Conservation (phyloP, 2,797 vertebrate species). For the Pipistrellus nathusii region DNA sequence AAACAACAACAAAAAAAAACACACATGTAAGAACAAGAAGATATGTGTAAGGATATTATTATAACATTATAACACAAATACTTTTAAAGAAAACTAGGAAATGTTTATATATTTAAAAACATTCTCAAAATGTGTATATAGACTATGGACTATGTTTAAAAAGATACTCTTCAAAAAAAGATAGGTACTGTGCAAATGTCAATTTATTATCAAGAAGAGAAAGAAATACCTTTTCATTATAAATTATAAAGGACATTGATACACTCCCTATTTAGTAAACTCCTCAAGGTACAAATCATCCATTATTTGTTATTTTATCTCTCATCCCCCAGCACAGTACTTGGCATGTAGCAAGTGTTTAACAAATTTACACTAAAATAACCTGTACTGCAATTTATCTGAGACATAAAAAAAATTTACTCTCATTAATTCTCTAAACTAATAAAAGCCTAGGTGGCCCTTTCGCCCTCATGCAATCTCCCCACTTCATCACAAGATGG, state of each 20-base stretch:
- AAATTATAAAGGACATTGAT: slow-evolving; percentile 16
- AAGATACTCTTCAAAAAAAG: not conserved
- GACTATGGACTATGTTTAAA: not conserved
- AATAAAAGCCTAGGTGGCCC: too few relatives aligned
- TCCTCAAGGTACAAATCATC: not conserved
- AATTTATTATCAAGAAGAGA: not conserved
- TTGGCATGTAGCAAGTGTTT: not conserved
- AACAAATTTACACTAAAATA: not conserved
- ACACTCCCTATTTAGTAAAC: not conserved
- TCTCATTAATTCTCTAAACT: not conserved
- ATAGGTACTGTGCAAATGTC: not conserved
- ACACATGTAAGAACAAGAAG: not conserved
- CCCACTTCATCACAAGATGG: too few relatives aligned
- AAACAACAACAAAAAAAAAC: not conserved
- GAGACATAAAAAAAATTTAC: not conserved
- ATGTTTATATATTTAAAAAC: not conserved
- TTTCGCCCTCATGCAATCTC: too few relatives aligned
- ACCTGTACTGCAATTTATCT: not conserved
- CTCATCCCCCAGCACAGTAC: too few relatives aligned
- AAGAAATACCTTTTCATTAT: slow-evolving; percentile 9
- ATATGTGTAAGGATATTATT: not conserved
- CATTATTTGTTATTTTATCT: not conserved
- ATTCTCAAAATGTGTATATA: not conserved
- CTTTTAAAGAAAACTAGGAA: not conserved
- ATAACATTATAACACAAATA: not conserved